phyloP scores from a whole-genome alignment of 2,797 vertebrate species.

The Vireo griseus region DNA sequence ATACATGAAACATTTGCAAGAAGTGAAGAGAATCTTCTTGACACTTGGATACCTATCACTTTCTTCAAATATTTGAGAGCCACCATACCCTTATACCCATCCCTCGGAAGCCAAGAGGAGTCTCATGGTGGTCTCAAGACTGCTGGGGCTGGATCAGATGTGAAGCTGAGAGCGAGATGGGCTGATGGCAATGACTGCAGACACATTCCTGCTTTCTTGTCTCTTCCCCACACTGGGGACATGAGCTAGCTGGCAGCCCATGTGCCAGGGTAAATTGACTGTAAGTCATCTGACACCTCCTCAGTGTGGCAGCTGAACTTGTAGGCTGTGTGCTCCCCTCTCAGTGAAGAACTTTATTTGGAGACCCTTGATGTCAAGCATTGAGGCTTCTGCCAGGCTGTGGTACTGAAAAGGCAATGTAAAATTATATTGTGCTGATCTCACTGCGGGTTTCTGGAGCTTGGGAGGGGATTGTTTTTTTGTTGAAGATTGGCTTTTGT shows the following conservation, averaged over 20 bases:
- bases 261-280: neutral
- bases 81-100: neutral
- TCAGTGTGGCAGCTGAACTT: neutral
- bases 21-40: neutral
- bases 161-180: neutral
- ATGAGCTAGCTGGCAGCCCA: neutral
- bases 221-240: neutral
- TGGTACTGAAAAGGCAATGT: neutral
- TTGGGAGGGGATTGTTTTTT: rapidly evolving
- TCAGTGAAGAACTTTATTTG: neutral
- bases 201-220: neutral
- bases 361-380: neutral
- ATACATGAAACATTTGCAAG: neutral
- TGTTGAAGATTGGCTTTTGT: neutral
- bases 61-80: neutral
- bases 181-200: neutral
- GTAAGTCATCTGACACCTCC: neutral
- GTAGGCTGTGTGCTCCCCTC: rapidly evolving
- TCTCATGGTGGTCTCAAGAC: neutral
- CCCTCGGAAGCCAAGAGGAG: neutral
- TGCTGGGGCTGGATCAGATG: neutral
- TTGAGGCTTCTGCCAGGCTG: neutral
- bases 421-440: neutral
- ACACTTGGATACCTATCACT: neutral
- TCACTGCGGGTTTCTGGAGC: neutral